Evolutionary conservation across 2,797 vertebrate species (phyloP), one percentile per base, ranked within the genome.

Genomic region (Lepidocolaptes lacrymiger): DNA sequence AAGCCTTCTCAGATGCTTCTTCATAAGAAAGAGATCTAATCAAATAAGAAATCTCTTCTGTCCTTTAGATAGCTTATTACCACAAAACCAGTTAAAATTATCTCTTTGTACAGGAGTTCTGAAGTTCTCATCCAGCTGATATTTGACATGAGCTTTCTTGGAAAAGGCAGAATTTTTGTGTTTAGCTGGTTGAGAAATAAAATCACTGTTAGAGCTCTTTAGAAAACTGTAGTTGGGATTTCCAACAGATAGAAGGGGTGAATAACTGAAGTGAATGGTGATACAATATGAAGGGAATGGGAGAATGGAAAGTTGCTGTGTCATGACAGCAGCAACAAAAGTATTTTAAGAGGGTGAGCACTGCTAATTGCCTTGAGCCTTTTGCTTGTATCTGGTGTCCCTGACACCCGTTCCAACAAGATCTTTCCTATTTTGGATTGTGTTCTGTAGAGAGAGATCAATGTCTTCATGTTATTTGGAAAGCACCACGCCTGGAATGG

Each of bases 351-450:
- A 78, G 21, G 12, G 27, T 72, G 81, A 91, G 67, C 54, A 43
- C 49, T 63, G 20, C 49, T 91, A 92, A 96, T 87, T 83, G 58
- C 51, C 22, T 85, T 75, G 69, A 90, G 93, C 66, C 21, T 8
- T 81, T 93, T 76, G 51, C 55, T 88, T 28, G 2, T 66, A 32
- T 75, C 39, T 94, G 23, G 66, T 90, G 36, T 90, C 58, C 26
- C 58, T 84, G 73, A 69, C 28, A 52, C 28, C 7, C 68, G 48
- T 48, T 91, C 48, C 79, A 89, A 74, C 48, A 81, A 73, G 46
- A 78, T 37, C 69, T 84, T 88, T 94, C 76, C 79, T 88, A 83
- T 92, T 95, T 94, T 95, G 75, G 91, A 64, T 48, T 41, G 19
- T 64, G 49, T 51, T 85, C 91, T 76, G 48, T 9, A 41, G 62